A percentile compares a stretch with the other conserved stretches of the same genome.
Evolutionary conservation across 2,888 invertebrate genomes (phyloP).

Genomic region (Heliconius hortense): DNA sequence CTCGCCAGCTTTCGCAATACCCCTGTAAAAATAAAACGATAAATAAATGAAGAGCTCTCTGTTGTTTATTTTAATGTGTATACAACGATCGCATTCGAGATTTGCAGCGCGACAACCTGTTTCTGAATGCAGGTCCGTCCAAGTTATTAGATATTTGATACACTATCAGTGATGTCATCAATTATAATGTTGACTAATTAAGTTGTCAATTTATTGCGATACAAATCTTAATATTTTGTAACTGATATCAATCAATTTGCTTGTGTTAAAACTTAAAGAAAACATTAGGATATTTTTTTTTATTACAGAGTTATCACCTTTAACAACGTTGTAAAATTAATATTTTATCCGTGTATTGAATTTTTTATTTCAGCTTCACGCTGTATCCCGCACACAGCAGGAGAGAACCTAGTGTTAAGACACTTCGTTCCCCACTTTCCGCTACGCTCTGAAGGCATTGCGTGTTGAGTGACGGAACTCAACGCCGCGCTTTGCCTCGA

Average conservation of each 20-base stretch:
- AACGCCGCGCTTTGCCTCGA: too few species aligned
- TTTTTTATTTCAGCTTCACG: too few species aligned
- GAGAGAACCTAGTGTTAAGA: too few species aligned
- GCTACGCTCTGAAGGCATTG: too few species aligned
- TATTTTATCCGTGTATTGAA: background rate
- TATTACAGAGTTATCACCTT: background rate
- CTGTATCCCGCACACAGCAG: too few species aligned
- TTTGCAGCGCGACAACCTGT: conserved; percentile 19
- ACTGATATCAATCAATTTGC: conserved; percentile 26
- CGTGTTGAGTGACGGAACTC: too few species aligned
- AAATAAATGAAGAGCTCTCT: background rate
- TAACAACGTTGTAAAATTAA: background rate
- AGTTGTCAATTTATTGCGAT: conserved; percentile 26
- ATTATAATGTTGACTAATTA: conserved; percentile 28
- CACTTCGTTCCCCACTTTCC: too few species aligned
- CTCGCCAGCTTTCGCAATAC: conserved; percentile 96
- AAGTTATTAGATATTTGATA: conserved; percentile 23
- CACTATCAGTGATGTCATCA: conserved; percentile 21
- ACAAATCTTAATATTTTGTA: conserved; percentile 27
- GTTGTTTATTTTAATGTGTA: background rate
- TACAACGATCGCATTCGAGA: conserved; percentile 4
- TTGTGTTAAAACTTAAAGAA: conserved; percentile 15
- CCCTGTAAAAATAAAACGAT: conserved; percentile 85
- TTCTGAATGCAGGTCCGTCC: conserved; percentile 25
- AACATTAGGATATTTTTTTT: conserved; percentile 11